Evolutionary conservation across 2,113 vertebrate genomes (phyloP), one percentile per base, ranked within the genome.

Genomic region (Melanostigma gelatinosum): DNA sequence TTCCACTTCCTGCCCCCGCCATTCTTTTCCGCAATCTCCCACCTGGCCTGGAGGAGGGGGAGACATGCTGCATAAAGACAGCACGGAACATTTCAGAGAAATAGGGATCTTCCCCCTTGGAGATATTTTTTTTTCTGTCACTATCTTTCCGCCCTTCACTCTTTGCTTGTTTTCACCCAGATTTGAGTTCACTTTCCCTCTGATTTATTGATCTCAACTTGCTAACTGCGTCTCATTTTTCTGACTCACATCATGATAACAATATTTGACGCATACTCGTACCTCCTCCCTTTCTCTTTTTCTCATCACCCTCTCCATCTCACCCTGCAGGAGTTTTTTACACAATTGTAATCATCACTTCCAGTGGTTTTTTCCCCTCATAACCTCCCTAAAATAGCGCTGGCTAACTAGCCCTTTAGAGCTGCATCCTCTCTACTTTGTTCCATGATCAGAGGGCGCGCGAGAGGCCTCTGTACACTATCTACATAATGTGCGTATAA

Each of bases 301-400:
- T 48, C 27, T 18, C 20, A 69, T 76, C 46, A 32, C 22, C 38
- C 70, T 62, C 27, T 64, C 10, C 9, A 73, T 72, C 77, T 87
- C 62, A 75, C 58, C 54, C 76, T 72, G 58, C 32, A 83, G 55
- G 61, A 68, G 32, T 11, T 60, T 67, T 87, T 88, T 68, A 83
- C 74, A 87, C 86, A 88, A 84, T 78, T 77, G 72, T 73, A 75
- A 89, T 83, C 85, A 88, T 89, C 77, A 82, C 16, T 80, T 82
- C 42, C 61, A 75, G 61, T 69, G 61, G 42, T 66, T 68, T 64
- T 64, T 85, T 76, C 67, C 70, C 63, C 62, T 76, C 77, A 67
- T 68, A 67, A 75, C 73, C 73, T 80, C 66, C 72, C 24, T 67
- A 78, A 85, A 84, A 87, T 60, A 90, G 61, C n/a, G 0, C 40